These are phyloP conservation scores for Delichon dasypus DNA, from an alignment of 2,797 vertebrate genomes.

Conservation along the genomic window DNA sequence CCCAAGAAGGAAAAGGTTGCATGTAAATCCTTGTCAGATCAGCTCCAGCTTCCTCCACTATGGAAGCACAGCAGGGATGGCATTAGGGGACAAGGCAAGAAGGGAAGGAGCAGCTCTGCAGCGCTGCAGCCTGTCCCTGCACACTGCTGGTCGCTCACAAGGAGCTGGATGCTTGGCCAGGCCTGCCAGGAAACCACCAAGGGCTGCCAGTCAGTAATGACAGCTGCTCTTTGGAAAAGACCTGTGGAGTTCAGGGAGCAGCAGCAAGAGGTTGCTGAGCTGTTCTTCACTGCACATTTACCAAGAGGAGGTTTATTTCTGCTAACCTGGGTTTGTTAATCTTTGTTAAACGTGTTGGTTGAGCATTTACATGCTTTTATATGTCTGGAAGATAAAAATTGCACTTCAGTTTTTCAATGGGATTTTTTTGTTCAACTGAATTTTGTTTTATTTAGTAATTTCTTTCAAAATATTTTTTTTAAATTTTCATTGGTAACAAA, in stretches of 20 bases:
- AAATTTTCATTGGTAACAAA: background rate
- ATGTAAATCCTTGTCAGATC: background rate
- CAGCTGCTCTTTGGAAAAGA: background rate
- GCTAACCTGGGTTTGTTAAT: background rate
- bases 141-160: background rate
- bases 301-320: background rate
- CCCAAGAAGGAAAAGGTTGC: rapidly evolving
- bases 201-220: background rate
- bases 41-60: background rate
- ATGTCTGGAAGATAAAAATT: background rate
- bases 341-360: background rate
- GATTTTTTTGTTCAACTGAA: background rate
- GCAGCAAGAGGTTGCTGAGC: background rate
- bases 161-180: background rate
- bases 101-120: background rate
- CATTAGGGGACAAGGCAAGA: background rate
- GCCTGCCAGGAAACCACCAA: background rate
- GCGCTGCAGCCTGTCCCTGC: background rate
- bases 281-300: background rate
- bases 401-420: background rate
- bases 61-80: background rate
- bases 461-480: background rate
- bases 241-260: rapidly evolving
- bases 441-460: background rate
- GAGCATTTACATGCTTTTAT: background rate